Conservation (phyloP, 1,140 invertebrate species). For the Pseudomyrmex gracilis region DNA sequence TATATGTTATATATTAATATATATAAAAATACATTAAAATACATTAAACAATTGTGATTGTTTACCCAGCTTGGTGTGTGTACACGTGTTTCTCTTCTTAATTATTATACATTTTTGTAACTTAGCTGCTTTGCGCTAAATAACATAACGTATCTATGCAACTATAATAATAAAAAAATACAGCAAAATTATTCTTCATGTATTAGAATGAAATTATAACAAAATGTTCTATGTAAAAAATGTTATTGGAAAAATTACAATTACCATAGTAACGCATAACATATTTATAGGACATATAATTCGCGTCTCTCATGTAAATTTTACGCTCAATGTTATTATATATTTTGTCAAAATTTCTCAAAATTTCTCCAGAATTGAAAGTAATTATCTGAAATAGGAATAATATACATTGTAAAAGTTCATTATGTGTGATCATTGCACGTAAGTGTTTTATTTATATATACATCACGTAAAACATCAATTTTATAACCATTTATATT, state of each 20-base stretch:
- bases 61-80: too few species aligned
- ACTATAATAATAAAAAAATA: background rate
- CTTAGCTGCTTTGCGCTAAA: background rate
- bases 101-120: too few species aligned
- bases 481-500: slow-evolving; percentile 7
- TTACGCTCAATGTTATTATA: background rate
- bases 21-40: too few species aligned
- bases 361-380: slow-evolving; percentile 38
- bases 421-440: slow-evolving; percentile 75
- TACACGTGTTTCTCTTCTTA: too few species aligned
- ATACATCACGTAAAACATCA: background rate
- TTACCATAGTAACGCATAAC: background rate
- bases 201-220: too few species aligned
- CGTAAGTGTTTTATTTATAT: slow-evolving; percentile 63
- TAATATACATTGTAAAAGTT: background rate
- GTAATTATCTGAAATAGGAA: background rate
- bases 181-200: slow-evolving; percentile 15
- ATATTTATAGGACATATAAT: slow-evolving; percentile 29
- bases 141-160: background rate
- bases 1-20: background rate
- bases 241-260: slow-evolving; percentile 43
- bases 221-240: background rate
- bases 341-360: slow-evolving; percentile 9
- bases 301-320: background rate
- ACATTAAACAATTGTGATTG: too few species aligned